These are phyloP conservation scores for Callopanchax toddi DNA, from an alignment of 2,113 vertebrate genomes.

Conservation along the genomic window DNA sequence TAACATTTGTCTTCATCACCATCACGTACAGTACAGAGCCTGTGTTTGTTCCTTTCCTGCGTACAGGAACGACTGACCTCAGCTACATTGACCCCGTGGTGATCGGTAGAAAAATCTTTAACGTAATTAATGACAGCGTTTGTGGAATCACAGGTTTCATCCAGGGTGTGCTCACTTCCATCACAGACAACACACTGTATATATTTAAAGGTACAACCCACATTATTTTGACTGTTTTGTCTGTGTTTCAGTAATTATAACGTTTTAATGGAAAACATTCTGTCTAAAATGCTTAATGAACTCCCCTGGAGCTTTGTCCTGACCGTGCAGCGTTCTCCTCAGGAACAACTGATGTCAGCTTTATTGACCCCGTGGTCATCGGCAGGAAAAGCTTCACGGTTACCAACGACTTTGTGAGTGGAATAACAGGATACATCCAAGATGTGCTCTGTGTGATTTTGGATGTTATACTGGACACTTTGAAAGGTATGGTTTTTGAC, in stretches of 20 bases:
- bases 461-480: constrained; percentile 54
- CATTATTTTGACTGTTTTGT: too few species aligned
- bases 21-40: too few species aligned
- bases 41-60: too few species aligned
- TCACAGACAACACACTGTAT: constrained; percentile 50
- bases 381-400: constrained; percentile 56
- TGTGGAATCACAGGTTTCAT: constrained; percentile 44
- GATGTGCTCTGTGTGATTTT: constrained; percentile 37
- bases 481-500: constrained; percentile 36
- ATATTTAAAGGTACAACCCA: constrained; percentile 56
- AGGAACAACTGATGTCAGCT: constrained; percentile 62
- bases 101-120: constrained; percentile 54
- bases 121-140: constrained; percentile 31
- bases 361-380: constrained; percentile 61
- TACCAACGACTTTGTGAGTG: constrained; percentile 56
- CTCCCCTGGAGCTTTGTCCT: too few species aligned
- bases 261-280: too few species aligned
- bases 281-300: too few species aligned
- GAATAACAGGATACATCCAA: constrained; percentile 48
- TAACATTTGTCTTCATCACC: too few species aligned
- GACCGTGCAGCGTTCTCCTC: constrained; percentile 23
- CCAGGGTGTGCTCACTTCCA: constrained; percentile 35
- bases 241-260: too few species aligned
- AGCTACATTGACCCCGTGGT: constrained; percentile 64
- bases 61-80: constrained; percentile 60